Percentiles rank a stretch among this genome's conserved stretches.
Evolutionary conservation across 1,140 invertebrate genomes (phyloP).

Genomic region (Bombyx mandarina): DNA sequence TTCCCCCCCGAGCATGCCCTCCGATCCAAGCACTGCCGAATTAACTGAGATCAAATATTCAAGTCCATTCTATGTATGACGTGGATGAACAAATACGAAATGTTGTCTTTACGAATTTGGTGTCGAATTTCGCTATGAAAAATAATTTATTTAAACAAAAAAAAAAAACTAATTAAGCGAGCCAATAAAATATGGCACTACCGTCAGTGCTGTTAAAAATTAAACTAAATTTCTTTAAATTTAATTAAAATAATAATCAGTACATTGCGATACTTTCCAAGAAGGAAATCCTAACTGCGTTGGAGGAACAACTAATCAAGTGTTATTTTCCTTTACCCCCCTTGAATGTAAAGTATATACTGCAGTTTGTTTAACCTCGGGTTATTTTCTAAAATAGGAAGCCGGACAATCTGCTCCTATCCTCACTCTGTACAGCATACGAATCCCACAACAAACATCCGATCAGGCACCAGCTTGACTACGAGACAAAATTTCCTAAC

Average conservation of each 20-base stretch:
- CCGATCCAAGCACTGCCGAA: constrained; percentile 27
- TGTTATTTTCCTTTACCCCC: too few relatives aligned
- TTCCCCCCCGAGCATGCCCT: constrained; percentile 4
- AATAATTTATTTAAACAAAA: constrained; percentile 42
- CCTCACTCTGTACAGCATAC: constrained; percentile 14
- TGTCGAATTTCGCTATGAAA: constrained; percentile 64
- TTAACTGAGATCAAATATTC: constrained; percentile 54
- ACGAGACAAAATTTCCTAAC: constrained; percentile 56
- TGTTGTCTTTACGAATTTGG: constrained; percentile 59
- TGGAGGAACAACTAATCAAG: too few relatives aligned
- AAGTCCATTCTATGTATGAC: constrained; percentile 42
- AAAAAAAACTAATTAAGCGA: constrained; percentile 25
- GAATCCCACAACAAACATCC: constrained; percentile 31
- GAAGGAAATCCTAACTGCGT: too few relatives aligned
- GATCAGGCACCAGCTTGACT: constrained; percentile 66
- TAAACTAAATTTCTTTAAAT: constrained; percentile 49
- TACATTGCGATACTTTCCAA: constrained; percentile 59
- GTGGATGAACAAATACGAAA: constrained; percentile 22
- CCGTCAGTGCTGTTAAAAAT: constrained; percentile 61
- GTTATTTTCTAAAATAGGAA: too few relatives aligned
- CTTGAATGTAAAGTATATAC: too few relatives aligned
- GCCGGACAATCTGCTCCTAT: too few relatives aligned
- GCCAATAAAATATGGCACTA: constrained; percentile 69
- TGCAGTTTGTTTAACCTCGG: too few relatives aligned
- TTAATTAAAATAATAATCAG: constrained; percentile 59